phyloP scores from a whole-genome alignment of 2,888 invertebrate species.

The Standfussiana lucernea region DNA sequence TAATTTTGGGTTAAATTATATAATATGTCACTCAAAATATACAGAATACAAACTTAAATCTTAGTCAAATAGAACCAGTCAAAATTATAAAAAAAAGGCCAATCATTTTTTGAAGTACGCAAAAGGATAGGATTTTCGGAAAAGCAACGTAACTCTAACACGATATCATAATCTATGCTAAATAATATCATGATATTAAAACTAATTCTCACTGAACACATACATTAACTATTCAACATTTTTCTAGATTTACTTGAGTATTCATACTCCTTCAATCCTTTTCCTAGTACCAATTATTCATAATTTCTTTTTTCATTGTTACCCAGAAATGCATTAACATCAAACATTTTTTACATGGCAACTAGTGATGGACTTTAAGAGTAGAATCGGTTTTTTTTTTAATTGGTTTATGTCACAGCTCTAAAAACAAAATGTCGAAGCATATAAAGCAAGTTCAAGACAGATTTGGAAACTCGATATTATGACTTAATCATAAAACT shows the following conservation, averaged over 20 bases:
- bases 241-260: constrained; percentile 50
- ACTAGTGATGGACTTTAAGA: constrained; percentile 46
- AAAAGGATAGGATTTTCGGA: constrained; percentile 63
- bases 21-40: constrained; percentile 47
- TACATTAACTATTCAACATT: constrained; percentile 73
- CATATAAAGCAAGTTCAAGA: constrained; percentile 59
- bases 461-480: constrained; percentile 53
- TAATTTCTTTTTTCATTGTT: constrained; percentile 64
- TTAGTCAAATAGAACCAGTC: constrained; percentile 23
- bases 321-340: constrained; percentile 64
- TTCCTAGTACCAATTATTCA: constrained; percentile 42
- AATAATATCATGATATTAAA: constrained; percentile 82
- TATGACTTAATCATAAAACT: constrained; percentile 56
- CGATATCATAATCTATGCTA: constrained; percentile 72
- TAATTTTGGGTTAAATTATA: constrained; percentile 10
- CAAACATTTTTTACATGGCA: constrained; percentile 35
- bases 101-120: constrained; percentile 59
- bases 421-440: constrained; percentile 55
- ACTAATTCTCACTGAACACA: constrained; percentile 87
- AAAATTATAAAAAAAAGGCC: not conserved
- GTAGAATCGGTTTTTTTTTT: constrained; percentile 19
- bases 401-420: constrained; percentile 49
- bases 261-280: constrained; percentile 42
- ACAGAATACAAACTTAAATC: constrained; percentile 40
- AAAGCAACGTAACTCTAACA: constrained; percentile 77